Evolutionary conservation across 2,888 invertebrate species (phyloP).

Genomic region (Blera fallax): DNA sequence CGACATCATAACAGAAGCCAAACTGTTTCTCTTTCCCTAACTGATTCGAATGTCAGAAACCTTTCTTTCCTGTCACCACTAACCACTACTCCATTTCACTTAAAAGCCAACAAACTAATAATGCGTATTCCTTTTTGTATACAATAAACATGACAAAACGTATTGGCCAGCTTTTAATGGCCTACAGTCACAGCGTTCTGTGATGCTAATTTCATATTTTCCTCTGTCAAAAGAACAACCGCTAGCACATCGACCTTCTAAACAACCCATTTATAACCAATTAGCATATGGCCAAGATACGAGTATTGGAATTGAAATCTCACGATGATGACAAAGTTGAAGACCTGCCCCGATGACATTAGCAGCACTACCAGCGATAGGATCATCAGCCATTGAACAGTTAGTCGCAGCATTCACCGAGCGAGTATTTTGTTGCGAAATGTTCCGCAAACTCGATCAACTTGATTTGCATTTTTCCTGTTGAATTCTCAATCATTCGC

Average conservation of each 20-base stretch:
- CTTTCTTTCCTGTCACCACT: neutral
- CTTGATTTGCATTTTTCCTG: slow-evolving; percentile 36
- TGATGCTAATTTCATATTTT: slow-evolving; percentile 39
- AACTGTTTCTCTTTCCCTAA: neutral
- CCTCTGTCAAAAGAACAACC: slow-evolving; percentile 10
- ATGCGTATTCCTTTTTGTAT: neutral
- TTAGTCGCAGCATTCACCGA: neutral
- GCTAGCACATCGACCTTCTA: slow-evolving; percentile 57
- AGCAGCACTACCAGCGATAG: neutral
- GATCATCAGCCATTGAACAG: slow-evolving; percentile 13
- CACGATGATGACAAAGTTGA: slow-evolving; percentile 33
- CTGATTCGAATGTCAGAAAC: neutral
- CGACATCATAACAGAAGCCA: neutral
- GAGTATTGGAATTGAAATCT: slow-evolving; percentile 38
- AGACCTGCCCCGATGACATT: neutral
- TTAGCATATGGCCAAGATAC: slow-evolving; percentile 71
- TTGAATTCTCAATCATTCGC: slow-evolving; percentile 22
- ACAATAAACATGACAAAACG: slow-evolving; percentile 1
- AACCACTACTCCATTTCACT: neutral
- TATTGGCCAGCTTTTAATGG: neutral
- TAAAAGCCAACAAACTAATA: neutral
- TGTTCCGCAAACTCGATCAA: slow-evolving; percentile 27
- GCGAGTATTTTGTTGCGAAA: slow-evolving; percentile 7
- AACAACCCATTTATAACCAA: slow-evolving; percentile 47
- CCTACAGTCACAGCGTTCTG: neutral